A percentile compares a stretch with the other conserved stretches of the same genome.
phyloP scores from a whole-genome alignment of 1,140 invertebrate genomes.

The Drosophila littoralis region DNA sequence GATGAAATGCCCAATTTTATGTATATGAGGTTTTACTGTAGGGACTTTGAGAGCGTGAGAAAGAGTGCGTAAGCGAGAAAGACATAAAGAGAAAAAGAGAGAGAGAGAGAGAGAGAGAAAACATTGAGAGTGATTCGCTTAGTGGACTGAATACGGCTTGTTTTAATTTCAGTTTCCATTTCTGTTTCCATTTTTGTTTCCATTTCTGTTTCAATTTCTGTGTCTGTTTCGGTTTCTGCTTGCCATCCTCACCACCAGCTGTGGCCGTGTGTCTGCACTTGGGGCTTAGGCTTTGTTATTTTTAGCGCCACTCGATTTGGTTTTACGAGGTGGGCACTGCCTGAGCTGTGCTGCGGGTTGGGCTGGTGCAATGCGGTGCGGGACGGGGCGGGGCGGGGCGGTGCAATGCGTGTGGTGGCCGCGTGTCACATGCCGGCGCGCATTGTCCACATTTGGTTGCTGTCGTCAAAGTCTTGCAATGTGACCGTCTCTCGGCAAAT shows the following conservation, averaged over 20 bases:
- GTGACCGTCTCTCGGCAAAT: conserved; percentile 32
- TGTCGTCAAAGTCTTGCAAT: conserved; percentile 44
- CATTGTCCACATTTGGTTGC: conserved; percentile 34
- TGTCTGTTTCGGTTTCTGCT: neutral
- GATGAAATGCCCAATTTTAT: no score
- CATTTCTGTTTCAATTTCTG: conserved; percentile 2
- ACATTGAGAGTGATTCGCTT: neutral
- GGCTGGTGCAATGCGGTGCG: neutral
- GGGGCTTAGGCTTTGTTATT: conserved; percentile 52
- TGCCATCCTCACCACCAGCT: conserved; percentile 39
- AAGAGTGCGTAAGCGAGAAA: neutral
- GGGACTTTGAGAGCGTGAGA: neutral
- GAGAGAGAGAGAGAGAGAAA: neutral
- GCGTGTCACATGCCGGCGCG: conserved; percentile 50
- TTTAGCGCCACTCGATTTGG: conserved; percentile 49
- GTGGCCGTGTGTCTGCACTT: conserved; percentile 42
- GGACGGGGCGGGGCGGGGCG: neutral
- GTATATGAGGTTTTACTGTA: conserved; percentile 16
- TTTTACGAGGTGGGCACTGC: conserved; percentile 11
- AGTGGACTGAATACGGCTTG: conserved; percentile 16
- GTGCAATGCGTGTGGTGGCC: conserved; percentile 44
- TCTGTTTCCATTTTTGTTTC: neutral
- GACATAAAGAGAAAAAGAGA: neutral
- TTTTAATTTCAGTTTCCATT: conserved; percentile 22
- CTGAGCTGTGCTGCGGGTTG: no score